Evolutionary conservation across 2,113 vertebrate species (phyloP), one percentile per base, ranked within the genome.

Genomic region (Nematolebias whitei): DNA sequence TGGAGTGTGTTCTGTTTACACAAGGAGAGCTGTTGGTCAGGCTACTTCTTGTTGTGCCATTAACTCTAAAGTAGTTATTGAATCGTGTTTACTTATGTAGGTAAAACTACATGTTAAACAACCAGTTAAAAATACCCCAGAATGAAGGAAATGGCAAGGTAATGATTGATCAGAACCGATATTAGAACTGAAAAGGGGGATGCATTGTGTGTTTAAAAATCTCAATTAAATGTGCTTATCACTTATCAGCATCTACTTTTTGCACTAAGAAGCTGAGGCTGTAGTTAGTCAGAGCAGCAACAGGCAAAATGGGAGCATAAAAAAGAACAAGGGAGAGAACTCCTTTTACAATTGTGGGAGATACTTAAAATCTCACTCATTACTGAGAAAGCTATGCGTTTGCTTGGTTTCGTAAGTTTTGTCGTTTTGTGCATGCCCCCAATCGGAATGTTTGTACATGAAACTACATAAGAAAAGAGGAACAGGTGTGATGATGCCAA

Each of bases 401-500:
- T 85, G 71, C 71, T 78, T 45, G 38, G 71, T 71, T 86, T 81
- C 87, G 70, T 79, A 66, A 53, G 63, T 76, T 80, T 86, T 41
- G 68, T 63, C 56, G 53, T 51, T 22, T 68, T 45, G 51, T 62
- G 56, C 10, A 29, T 5, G 20, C 41, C n/a, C 50, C 23, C 52
- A 61, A 53, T 70, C 61, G n/a, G 40, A 67, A 62, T 75, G 68
- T 60, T 73, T 54, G 47, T 70, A 65, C 47, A 71, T 68, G 62
- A 29, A 73, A 70, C 70, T 35, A 51, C 69, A 80, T 63, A 69
- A 16, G 87, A 71, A 76, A 60, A 62, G 45, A 18, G 78, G 73
- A 59, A 68, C 88, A 91, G 90, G 90, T 91, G 89, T 85, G 78
- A 85, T 82, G 78, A 87, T 73, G 22, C 79, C 63, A 89, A 85